Base-by-base conservation (phyloP, 2,797 vertebrate genomes). In the Semaprochilodus insignis region DNA sequence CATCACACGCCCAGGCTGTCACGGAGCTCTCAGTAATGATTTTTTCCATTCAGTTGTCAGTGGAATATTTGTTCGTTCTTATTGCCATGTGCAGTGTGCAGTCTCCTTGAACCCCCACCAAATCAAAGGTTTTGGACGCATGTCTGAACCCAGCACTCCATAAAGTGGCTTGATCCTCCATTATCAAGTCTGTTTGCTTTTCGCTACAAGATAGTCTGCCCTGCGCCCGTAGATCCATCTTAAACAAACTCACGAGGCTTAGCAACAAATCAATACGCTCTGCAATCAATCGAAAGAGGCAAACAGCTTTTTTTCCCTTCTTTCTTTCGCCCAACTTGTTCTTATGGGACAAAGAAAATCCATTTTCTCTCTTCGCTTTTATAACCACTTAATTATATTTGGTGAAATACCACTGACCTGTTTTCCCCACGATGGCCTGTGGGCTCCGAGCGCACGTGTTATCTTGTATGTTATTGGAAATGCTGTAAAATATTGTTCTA, bases 201-300 rank as follows among this genome's bases (percentile, higher is more conserved):
- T 84, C 79, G 69, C 84, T 78, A 83, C 78, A 82, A 77, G 80
- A 91, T 87, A 79, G 87, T 87, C 83, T 79, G 71, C 78, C 78
- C 74, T 70, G 67, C 40, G 25, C 77, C 86, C 80, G 80, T 82
- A 90, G 88, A 92, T 90, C 88, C 86, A 88, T 87, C 90, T 89
- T 90, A 90, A 91, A 90, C 90, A 90, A 91, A 90, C 91, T 85
- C 87, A 86, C 85, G 80, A 74, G 87, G 89, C 90, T 88, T 86
- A 86, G 90, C 80, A 87, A 90, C 88, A 88, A 87, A 91, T 92
- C 89, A 90, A 90, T 90, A 88, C 67, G 23, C 78, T 66, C 82
- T 52, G 27, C 76, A 76, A 87, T 91, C 88, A 78, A 91, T 91
- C 66, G 77, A 87, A 87, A 85, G 86, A 87, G 86, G 79, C 86